These are phyloP conservation scores for Portunus trituberculatus DNA, from an alignment of 1,140 invertebrate genomes.

Conservation along the genomic window DNA sequence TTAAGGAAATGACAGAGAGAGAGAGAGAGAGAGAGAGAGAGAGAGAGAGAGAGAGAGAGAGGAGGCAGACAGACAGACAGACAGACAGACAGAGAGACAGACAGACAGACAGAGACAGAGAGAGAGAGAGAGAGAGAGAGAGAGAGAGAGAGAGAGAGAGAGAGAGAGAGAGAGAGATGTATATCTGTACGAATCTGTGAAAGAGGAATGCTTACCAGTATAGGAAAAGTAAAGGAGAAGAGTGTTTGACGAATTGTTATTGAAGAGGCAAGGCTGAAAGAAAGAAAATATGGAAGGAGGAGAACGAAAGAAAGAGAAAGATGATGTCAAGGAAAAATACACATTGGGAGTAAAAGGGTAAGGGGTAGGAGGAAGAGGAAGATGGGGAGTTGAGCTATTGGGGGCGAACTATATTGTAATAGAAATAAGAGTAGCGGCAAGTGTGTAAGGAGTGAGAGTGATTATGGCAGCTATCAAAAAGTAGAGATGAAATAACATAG, in stretches of 20 bases:
- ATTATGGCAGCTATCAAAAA: no score
- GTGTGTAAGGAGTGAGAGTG: no score
- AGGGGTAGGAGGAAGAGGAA: background rate
- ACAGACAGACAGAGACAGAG: constrained; percentile 35
- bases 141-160: constrained; percentile 1
- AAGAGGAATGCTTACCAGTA: background rate
- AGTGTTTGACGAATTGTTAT: no score
- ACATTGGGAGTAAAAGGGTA: background rate
- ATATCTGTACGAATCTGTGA: no score
- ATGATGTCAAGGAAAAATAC: background rate
- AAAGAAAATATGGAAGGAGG: background rate
- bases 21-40: constrained; percentile 48
- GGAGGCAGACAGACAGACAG: background rate
- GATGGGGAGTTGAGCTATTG: background rate
- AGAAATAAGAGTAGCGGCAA: no score
- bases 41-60: constrained; percentile 42
- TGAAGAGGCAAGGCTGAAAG: no score
- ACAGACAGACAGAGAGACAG: constrained; percentile 27
- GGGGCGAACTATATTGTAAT: no score
- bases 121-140: constrained; percentile 26
- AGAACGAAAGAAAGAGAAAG: background rate
- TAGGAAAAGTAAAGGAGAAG: no score
- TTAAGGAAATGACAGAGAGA: constrained; percentile 4
- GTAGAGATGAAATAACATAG: no score
- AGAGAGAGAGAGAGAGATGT: constrained; percentile 20